Percentiles rank a stretch among this genome's conserved stretches.
Conservation (phyloP, 2,888 invertebrate species). For the Hemistola chrysoprasaria region DNA sequence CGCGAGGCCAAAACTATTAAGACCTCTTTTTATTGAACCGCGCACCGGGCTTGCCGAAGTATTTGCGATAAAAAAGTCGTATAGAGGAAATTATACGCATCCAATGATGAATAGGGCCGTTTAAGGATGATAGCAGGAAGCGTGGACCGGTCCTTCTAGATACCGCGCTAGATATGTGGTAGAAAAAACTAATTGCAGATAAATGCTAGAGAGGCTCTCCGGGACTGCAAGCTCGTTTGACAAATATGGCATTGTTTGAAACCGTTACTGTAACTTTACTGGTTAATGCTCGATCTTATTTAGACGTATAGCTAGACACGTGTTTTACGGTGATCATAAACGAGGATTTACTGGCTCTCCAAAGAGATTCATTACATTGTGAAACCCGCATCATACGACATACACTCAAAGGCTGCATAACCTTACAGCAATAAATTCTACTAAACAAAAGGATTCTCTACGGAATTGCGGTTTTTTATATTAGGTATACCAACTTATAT, state of each 20-base stretch:
- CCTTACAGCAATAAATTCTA: slow-evolving; percentile 51
- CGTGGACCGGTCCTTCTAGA: slow-evolving; percentile 50
- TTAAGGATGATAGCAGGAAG: slow-evolving; percentile 71
- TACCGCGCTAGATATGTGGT: slow-evolving; percentile 43
- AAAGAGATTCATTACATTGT: slow-evolving; percentile 42
- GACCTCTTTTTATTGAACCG: slow-evolving; percentile 39
- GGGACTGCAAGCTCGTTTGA: slow-evolving; percentile 36
- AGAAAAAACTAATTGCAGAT: slow-evolving; percentile 56
- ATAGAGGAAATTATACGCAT: slow-evolving; percentile 57
- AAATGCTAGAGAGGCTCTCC: slow-evolving; percentile 54
- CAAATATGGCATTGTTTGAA: slow-evolving; percentile 44
- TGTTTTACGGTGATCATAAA: slow-evolving; percentile 37
- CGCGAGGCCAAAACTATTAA: slow-evolving; percentile 43
- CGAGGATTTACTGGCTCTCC: slow-evolving; percentile 39
- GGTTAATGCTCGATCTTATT: slow-evolving; percentile 11
- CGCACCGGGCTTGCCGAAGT: slow-evolving; percentile 32
- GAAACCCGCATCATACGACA: slow-evolving; percentile 48
- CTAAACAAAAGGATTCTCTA: slow-evolving; percentile 57
- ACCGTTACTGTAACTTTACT: slow-evolving; percentile 38
- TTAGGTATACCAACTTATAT: slow-evolving; percentile 2
- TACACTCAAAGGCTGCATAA: slow-evolving; percentile 35
- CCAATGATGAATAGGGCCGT: slow-evolving; percentile 53
- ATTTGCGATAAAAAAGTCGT: slow-evolving; percentile 52
- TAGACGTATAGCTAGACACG: slow-evolving; percentile 19
- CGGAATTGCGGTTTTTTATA: slow-evolving; percentile 58